Percentiles rank a stretch among this genome's conserved stretches.
Evolutionary conservation across 2,888 invertebrate genomes (phyloP).

Genomic region (Harpalus rufipes): DNA sequence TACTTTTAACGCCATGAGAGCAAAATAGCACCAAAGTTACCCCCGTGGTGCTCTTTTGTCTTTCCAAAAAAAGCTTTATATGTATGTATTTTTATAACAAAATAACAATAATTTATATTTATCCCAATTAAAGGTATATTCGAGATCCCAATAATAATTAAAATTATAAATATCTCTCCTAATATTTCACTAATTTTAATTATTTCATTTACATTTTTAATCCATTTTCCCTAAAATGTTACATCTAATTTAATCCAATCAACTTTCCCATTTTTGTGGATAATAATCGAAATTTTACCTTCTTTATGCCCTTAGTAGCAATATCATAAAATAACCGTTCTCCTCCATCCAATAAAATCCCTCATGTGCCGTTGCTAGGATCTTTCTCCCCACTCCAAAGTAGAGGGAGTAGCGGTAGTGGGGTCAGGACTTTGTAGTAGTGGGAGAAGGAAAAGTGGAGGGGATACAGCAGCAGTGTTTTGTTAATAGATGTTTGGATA

Average conservation of each 20-base stretch:
- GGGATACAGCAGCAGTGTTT: conserved; percentile 14
- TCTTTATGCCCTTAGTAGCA: conserved; percentile 27
- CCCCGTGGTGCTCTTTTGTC: too few relatives aligned
- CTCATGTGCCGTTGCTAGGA: conserved; percentile 32
- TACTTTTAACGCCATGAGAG: too few relatives aligned
- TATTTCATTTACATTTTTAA: too few relatives aligned
- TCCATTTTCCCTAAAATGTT: too few relatives aligned
- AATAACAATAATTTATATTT: too few relatives aligned
- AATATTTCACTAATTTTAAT: too few relatives aligned
- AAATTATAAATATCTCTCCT: too few relatives aligned
- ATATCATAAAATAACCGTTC: conserved; percentile 55
- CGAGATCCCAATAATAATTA: too few relatives aligned
- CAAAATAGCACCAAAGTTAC: too few relatives aligned
- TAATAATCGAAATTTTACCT: not conserved
- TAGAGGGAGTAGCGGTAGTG: conserved; percentile 9
- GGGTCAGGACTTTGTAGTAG: not conserved
- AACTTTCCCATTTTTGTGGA: not conserved
- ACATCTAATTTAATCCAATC: not conserved
- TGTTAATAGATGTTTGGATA: conserved; percentile 53
- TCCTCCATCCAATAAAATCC: conserved; percentile 48
- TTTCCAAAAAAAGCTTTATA: too few relatives aligned
- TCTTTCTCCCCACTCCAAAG: conserved; percentile 5
- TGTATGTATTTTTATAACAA: too few relatives aligned
- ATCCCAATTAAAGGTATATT: too few relatives aligned
- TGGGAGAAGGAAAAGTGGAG: conserved; percentile 12